These are phyloP conservation scores for Alviniconcha marisindica DNA, from an alignment of 1,140 invertebrate genomes.

Conservation along the genomic window DNA sequence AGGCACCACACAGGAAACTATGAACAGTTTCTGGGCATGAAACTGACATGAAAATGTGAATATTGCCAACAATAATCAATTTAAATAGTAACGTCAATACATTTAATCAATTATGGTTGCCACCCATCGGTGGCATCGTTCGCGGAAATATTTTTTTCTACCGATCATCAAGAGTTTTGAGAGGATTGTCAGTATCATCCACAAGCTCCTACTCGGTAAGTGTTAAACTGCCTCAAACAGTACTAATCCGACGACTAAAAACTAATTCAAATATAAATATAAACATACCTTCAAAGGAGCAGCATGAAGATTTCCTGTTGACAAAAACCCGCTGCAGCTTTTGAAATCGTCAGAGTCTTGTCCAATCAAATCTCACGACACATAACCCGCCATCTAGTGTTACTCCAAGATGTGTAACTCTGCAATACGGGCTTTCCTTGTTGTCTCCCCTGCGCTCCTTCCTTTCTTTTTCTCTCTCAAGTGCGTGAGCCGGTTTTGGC, in stretches of 20 bases:
- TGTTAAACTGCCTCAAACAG: neutral
- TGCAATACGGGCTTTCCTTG: neutral
- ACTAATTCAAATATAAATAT: neutral
- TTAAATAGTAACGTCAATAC: too few relatives aligned
- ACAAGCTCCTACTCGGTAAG: too few relatives aligned
- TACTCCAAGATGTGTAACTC: neutral
- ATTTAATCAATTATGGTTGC: too few relatives aligned
- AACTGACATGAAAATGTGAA: too few relatives aligned
- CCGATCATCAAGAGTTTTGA: too few relatives aligned
- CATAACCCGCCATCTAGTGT: neutral
- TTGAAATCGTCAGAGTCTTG: neutral
- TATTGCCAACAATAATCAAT: too few relatives aligned
- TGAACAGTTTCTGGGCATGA: too few relatives aligned
- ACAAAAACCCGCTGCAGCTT: slow-evolving; percentile 18
- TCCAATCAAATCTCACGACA: slow-evolving; percentile 15
- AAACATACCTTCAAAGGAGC: neutral
- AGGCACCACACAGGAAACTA: too few relatives aligned
- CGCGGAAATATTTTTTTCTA: too few relatives aligned
- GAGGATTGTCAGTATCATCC: too few relatives aligned
- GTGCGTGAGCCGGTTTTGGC: neutral
- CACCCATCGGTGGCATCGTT: neutral
- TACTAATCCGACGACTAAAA: neutral
- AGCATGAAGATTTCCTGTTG: neutral
- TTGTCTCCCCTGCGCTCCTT: neutral
- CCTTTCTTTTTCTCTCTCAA: neutral